phyloP scores from a whole-genome alignment of 2,113 vertebrate genomes.

The Redunca redunca region DNA sequence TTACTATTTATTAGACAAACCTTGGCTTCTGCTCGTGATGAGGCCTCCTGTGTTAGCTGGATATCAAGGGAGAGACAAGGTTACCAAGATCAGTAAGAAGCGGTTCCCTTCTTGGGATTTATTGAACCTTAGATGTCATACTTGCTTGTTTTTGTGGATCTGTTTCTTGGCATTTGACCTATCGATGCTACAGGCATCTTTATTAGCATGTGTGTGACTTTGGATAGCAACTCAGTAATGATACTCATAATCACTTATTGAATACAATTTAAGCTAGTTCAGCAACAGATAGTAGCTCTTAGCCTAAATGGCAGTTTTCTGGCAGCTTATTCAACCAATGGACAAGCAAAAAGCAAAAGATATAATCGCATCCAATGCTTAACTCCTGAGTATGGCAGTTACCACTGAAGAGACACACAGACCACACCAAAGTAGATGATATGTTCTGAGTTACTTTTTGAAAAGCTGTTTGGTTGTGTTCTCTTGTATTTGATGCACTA shows the following conservation, averaged over 20 bases:
- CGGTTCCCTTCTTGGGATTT: background rate
- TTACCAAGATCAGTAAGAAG: background rate
- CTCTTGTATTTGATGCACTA: conserved; percentile 10
- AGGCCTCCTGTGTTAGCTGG: background rate
- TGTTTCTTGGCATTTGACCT: conserved; percentile 52
- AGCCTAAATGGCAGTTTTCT: conserved; percentile 57
- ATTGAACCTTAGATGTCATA: background rate
- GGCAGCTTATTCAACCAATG: conserved; percentile 45
- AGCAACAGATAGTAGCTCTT: conserved; percentile 33
- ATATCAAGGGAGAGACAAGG: background rate
- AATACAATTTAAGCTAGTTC: conserved; percentile 59
- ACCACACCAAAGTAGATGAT: background rate
- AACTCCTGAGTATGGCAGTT: conserved; percentile 32
- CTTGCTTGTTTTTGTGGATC: conserved; percentile 14
- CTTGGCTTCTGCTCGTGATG: background rate
- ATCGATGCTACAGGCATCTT: conserved; percentile 25
- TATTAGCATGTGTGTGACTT: conserved; percentile 54
- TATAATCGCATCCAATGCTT: conserved; percentile 48
- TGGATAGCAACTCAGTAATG: conserved; percentile 53
- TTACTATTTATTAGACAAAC: background rate
- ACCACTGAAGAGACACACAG: background rate
- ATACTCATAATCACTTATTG: conserved; percentile 62
- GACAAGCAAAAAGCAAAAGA: conserved; percentile 59
- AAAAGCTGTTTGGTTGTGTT: conserved; percentile 43
- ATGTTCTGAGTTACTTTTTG: background rate